phyloP scores from a whole-genome alignment of 2,113 vertebrate genomes.

The Orycteropus afer region DNA sequence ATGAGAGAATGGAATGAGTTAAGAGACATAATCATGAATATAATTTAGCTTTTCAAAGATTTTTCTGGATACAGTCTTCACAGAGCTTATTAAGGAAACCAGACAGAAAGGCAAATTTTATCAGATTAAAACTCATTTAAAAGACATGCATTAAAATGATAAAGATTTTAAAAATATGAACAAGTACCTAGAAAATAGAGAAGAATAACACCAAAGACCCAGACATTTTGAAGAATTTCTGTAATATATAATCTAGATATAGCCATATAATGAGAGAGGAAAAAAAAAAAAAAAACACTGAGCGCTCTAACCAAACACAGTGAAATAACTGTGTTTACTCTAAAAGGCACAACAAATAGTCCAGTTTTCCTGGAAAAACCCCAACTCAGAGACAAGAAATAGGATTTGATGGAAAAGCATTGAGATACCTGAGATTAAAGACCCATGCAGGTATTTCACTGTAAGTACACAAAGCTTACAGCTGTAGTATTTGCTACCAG shows the following conservation, averaged over 20 bases:
- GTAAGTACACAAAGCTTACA: not conserved
- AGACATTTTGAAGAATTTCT: slow-evolving; percentile 37
- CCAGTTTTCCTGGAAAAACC: not conserved
- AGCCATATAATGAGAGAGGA: not conserved
- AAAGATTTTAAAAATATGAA: slow-evolving; percentile 33
- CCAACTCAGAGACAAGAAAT: not conserved
- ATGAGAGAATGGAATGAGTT: not conserved
- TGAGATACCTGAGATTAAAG: not conserved
- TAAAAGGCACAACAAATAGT: not conserved
- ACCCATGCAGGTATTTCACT: not conserved
- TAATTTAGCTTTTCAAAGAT: slow-evolving; percentile 54
- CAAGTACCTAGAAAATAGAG: slow-evolving; percentile 26
- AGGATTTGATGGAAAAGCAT: not conserved
- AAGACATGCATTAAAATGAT: slow-evolving; percentile 28
- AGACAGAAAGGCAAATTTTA: slow-evolving; percentile 44
- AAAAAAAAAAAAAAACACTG: slow-evolving; percentile 55
- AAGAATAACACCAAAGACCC: not conserved
- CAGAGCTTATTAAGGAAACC: slow-evolving; percentile 50
- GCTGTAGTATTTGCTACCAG: not conserved
- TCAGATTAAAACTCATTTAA: slow-evolving; percentile 53
- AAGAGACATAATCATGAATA: slow-evolving; percentile 30
- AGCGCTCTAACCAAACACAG: slow-evolving; percentile 29
- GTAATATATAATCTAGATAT: slow-evolving; percentile 2
- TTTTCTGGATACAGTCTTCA: slow-evolving; percentile 23
- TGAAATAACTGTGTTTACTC: not conserved